Base-by-base conservation (phyloP, 2,113 vertebrate genomes). In the Poeciliopsis retropinna region DNA sequence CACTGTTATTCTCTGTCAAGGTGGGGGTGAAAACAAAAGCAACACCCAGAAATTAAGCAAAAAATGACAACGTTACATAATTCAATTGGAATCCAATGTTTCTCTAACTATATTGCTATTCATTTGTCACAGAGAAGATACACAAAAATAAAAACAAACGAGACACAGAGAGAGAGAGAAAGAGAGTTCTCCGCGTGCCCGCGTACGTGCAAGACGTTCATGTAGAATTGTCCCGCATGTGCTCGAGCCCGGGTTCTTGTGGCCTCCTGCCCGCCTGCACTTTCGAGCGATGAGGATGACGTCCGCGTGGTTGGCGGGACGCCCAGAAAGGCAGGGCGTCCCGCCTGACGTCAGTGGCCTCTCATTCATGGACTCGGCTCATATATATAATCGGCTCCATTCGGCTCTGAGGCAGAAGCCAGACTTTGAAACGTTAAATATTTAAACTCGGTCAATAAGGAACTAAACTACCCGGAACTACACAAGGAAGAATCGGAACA, bases 291-390 rank as follows among this genome's bases (percentile, higher is more conserved):
- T 31, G 31, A 17, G 11, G 32, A 85, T 94, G 92, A 95, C 93
- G 92, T 94, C 79, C 4, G 76, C 73, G 30, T 10, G 3, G 39
- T 39, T 79, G 93, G 91, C 90, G 68, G 25, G 3, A 5, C 13
- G 85, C 92, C 91, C 85, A n/a, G 7, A 41, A 60, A 64, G 88
- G 90, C 80, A 90, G 89, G n/a, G n/a, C n/a, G n/a, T n/a, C n/a
- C n/a, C 0, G 5, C 1, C 17, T 81, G 79, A 92, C 92, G 93
- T 92, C 85, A 90, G 27, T 0, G 7, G 1, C 1, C 13, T 47
- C 72, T 80, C 66, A 63, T 78, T 87, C 72, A 83, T 54, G 69
- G 37, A 1, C 37, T 19, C 64, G 14, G 41, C 17, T 19, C 44
- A 19, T 47, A 19, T 91, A 92, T 91, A 92, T 93, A 93, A 86